These are phyloP conservation scores for Synanceia verrucosa DNA, from an alignment of 2,797 vertebrate genomes.

Conservation along the genomic window DNA sequence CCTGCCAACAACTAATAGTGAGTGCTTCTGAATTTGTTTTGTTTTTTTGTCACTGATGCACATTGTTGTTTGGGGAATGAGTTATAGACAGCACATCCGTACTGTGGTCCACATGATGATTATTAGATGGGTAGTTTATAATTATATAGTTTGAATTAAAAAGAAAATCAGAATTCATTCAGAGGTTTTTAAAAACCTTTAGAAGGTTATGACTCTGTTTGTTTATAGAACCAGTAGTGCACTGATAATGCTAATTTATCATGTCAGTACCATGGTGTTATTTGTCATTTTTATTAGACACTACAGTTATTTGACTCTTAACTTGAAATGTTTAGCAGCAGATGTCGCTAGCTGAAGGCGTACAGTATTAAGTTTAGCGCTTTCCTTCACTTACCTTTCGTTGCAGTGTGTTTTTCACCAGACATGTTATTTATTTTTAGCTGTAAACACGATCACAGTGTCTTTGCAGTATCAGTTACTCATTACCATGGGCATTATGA, in stretches of 20 bases:
- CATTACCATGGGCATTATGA: constrained; percentile 17
- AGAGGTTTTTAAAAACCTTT: not conserved
- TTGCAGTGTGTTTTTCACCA: constrained; percentile 7
- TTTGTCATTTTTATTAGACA: not conserved
- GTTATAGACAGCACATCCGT: not conserved
- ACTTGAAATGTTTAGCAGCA: not conserved
- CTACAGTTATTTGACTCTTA: not conserved
- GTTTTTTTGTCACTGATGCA: not conserved
- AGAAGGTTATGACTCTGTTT: not conserved
- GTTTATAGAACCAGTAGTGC: constrained; percentile 6
- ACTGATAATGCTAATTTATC: constrained; percentile 7
- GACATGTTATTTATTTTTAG: not conserved
- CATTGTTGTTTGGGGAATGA: not conserved
- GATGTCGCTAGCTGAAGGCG: not conserved
- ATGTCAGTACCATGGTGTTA: not conserved
- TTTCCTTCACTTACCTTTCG: constrained; percentile 16
- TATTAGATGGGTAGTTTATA: not conserved
- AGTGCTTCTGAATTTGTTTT: not conserved
- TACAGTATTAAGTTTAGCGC: not conserved
- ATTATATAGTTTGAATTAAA: not conserved
- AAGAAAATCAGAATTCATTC: not conserved
- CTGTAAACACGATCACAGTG: constrained; percentile 9
- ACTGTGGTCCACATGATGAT: not conserved
- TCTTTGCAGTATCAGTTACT: not conserved
- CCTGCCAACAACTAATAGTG: not conserved